Base-by-base conservation (phyloP, 2,888 invertebrate genomes). In the Sussaba pulchella region DNA sequence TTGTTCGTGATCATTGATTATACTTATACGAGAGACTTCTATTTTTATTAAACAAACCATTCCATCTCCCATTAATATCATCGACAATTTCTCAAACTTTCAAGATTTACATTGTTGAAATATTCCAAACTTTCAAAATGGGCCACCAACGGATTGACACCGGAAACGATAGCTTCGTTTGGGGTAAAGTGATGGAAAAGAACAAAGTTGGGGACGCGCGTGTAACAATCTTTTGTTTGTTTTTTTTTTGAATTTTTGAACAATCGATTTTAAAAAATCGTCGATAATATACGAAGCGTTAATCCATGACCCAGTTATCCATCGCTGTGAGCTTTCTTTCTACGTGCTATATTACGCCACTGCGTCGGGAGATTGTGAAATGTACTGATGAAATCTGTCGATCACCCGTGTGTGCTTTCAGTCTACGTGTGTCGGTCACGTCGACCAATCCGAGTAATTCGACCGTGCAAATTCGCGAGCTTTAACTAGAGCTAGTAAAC, bases 391-490 rank as follows among this genome's bases (percentile, higher is more conserved):
- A 43, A 45, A 70, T 57, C 26, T 43, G 31, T 31, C 43, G 14
- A 57, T 41, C 43, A 57, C 36, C n/a, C 59, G 43, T 17, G 43
- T 31, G 24, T 26, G 14, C 3, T 8, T 43, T 57, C 64, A 21
- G 17, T 75, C 36, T 17, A 43, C 21, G 45, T 43, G 57, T 43
- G 70, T 10, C n/a, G 2, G 31, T 57, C 57, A 57, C 19, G 19
- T 17, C 14, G 54, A 39, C 43, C 57, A 39, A 50, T 47, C 43
- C 54, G 59, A 75, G 75, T 77, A 81, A 82, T 84, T 84, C 81
- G 72, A 45, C 59, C 78, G 81, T 83, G 83, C 43, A 81, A 86
- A 87, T 87, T 84, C 84, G 57, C 78, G n/a, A 78, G 82, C 84
- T 84, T 83, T 78, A 74, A 21, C 67, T 50, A 70, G 67, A 8